Base-by-base conservation (phyloP, 1,140 invertebrate species). In the Drosophila ambigua region DNA sequence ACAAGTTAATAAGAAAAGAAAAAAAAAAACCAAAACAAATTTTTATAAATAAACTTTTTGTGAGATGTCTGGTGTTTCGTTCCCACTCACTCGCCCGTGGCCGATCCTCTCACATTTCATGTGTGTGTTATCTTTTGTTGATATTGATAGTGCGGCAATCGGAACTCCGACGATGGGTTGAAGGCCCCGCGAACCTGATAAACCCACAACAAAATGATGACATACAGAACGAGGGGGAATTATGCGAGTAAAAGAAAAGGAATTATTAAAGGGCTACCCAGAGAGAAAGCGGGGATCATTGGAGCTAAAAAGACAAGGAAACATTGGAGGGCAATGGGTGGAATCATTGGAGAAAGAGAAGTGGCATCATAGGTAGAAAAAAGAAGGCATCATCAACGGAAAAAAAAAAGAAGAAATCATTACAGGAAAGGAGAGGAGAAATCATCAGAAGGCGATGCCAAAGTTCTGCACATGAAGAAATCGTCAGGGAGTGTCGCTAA, bases 81-180 rank as follows among this genome's bases (percentile, higher is more conserved):
- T 1, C 35, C 13, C 23, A 8, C 62, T 48, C 59, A 48, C 23
- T 44, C 59, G 15, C 26, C 35, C n/a, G 16, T 5, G 28, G 28
- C 31, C 35, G 35, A 39, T 39, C 35, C 35, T 13, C 35, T 39
- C 4, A 11, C 35, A 13, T 39, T 39, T 39, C 35, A 39, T 39
- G 4, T 57, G 4, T 57, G 43, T 61, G 51, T 85, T 84, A 84
- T 84, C 80, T 68, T 77, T 68, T 63, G 63, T 85, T 84, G 67
- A 80, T 84, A 77, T 77, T 85, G 80, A 84, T 85, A 77, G 46
- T 63, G 55, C 31, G 39, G 43, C 6, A 52, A 58, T 54, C 23
- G 51, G 67, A 48, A 13, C 66, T 45, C 49, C 20, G 24, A 35
- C 44, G 45, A 55, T 64, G 23, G 50, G 54, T 45, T 71, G 59